Evolutionary conservation across 2,888 invertebrate genomes (phyloP).

Genomic region (Drosophila limbata): DNA sequence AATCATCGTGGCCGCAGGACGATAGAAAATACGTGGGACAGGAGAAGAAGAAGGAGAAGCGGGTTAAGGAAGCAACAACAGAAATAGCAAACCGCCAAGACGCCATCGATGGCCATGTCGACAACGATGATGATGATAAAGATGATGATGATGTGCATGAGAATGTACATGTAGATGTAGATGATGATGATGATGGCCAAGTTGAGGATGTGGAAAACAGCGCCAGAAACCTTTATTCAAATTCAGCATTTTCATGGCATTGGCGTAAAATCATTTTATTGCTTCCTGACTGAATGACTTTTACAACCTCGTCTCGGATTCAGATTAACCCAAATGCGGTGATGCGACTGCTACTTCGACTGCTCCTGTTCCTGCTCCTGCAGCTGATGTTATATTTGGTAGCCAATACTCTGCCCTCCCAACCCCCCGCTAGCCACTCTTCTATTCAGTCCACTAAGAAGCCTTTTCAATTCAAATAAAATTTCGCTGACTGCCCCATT

Average conservation of each 20-base stretch:
- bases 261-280: conserved; percentile 80
- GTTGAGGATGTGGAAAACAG: conserved; percentile 46
- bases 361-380: conserved; percentile 22
- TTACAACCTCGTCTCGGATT: conserved; percentile 75
- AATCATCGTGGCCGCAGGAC: conserved; percentile 36
- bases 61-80: conserved; percentile 27
- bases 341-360: conserved; percentile 33
- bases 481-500: conserved; percentile 66
- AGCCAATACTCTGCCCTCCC: conserved; percentile 8
- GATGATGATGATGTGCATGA: conserved; percentile 13
- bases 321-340: conserved; percentile 73
- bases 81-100: conserved; percentile 54
- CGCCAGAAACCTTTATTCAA: conserved; percentile 76
- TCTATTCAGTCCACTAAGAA: conserved; percentile 12
- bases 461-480: conserved; percentile 65
- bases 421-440: not conserved
- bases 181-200: conserved; percentile 34
- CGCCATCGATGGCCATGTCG: conserved; percentile 61
- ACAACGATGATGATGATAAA: conserved; percentile 18
- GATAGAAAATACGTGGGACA: not conserved
- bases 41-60: not conserved
- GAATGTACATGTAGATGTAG: not conserved
- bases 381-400: conserved; percentile 30
- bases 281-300: conserved; percentile 79
- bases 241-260: conserved; percentile 80